A percentile compares a stretch with the other conserved stretches of the same genome.
phyloP scores from a whole-genome alignment of 2,113 vertebrate genomes.

The Lanius collurio region DNA sequence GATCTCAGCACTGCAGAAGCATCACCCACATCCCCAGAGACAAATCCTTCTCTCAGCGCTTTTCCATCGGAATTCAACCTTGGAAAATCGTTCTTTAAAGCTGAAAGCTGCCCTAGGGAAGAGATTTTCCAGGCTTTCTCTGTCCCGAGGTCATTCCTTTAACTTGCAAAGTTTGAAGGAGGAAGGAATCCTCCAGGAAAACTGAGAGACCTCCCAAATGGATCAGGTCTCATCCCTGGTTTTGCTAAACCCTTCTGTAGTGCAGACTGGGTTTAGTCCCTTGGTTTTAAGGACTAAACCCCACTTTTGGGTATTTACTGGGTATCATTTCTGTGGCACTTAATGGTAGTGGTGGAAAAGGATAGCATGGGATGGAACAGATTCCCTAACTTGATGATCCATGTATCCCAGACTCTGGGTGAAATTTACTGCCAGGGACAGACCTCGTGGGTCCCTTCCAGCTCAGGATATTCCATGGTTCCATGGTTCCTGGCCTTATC shows the following conservation, averaged over 20 bases:
- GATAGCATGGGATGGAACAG: too few relatives aligned
- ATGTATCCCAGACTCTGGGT: background rate
- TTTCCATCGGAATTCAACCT: background rate
- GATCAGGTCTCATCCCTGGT: background rate
- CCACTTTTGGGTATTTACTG: background rate
- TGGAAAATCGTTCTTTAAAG: background rate
- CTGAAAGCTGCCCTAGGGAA: background rate
- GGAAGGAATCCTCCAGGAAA: background rate
- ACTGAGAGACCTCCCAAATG: rapidly evolving
- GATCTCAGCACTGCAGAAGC: too few relatives aligned
- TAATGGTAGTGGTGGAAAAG: background rate
- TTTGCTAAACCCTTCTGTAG: background rate
- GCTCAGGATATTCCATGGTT: background rate
- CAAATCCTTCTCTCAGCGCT: background rate
- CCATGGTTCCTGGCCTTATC: background rate
- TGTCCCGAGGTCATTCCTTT: background rate
- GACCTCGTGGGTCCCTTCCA: background rate
- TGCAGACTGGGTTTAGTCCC: background rate
- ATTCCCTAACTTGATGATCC: background rate
- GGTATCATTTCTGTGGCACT: rapidly evolving
- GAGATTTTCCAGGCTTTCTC: background rate
- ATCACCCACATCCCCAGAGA: rapidly evolving
- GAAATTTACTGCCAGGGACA: too few relatives aligned
- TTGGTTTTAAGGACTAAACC: background rate
- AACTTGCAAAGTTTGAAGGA: background rate